phyloP scores from a whole-genome alignment of 1,140 invertebrate genomes.

The Aphelenchoides fujianensis region DNA sequence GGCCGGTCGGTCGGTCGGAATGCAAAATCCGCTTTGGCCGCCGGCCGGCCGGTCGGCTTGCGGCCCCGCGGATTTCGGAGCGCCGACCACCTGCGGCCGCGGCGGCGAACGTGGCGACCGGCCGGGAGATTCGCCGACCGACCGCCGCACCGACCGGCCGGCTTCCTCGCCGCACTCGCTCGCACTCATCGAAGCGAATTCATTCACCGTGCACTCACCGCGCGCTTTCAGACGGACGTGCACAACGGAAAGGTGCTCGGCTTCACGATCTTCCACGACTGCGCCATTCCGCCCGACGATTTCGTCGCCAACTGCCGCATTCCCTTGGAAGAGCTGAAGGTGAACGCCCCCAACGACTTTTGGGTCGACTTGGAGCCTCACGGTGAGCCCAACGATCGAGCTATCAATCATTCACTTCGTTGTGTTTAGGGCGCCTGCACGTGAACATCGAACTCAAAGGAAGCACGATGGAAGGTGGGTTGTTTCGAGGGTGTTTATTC shows the following conservation, averaged over 20 bases:
- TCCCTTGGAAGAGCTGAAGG: constrained; percentile 85
- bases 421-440: constrained; percentile 89
- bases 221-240: constrained; percentile 83
- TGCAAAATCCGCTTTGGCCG: background rate
- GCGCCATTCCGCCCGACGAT: constrained; percentile 88
- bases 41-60: too few relatives aligned
- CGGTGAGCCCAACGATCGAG: too few relatives aligned
- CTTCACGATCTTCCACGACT: constrained; percentile 97
- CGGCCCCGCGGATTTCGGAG: too few relatives aligned
- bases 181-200: too few relatives aligned
- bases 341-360: constrained; percentile 74
- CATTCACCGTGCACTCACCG: too few relatives aligned
- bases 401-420: too few relatives aligned
- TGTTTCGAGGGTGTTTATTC: background rate
- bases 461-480: constrained; percentile 63
- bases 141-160: too few relatives aligned
- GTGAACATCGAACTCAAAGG: constrained; percentile 78
- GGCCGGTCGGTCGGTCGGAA: constrained; percentile 29
- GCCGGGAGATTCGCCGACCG: too few relatives aligned
- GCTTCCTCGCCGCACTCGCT: too few relatives aligned
- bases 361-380: too few relatives aligned
- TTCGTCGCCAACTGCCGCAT: constrained; percentile 97
- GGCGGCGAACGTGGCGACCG: background rate
- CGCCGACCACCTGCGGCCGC: background rate
- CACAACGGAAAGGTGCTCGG: constrained; percentile 84